Evolutionary conservation across 92 coral and sea anemone genomes (phyloP), one percentile per base, ranked within the genome.

Genomic region (Galaxea fascicularis): DNA sequence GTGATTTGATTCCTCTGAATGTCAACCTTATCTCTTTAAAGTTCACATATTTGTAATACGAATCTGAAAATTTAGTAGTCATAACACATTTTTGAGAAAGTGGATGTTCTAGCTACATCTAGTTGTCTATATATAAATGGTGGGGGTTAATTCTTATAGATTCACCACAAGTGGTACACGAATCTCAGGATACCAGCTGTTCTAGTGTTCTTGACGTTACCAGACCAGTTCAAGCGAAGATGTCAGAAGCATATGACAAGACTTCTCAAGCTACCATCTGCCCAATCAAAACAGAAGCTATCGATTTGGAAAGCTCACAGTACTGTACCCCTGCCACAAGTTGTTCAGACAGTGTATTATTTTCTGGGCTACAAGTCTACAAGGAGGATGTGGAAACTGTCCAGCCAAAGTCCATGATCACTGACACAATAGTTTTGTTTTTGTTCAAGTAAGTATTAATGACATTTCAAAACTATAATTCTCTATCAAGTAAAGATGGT

Each of bases 361-460:
- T n/a, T n/a, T n/a, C n/a, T n/a, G n/a, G n/a, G 68, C 18, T 54
- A 11, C 60, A 54, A 54, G 17, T 54, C 11, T 54, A 54, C n/a
- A 54, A 54, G 60, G 60, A 73, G 22, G 92, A 90, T 84, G 79
- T 90, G 71, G 77, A 83, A 79, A 93, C 87, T 87, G n/a, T n/a
- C 63, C 77, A 86, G 69, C 93, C 93, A 78, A 79, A 80, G 78
- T 31, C 82, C 80, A 90, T 89, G 93, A n/a, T n/a, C n/a, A n/a
- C n/a, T n/a, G n/a, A 92, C 86, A 90, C 86, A 83, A 84, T 90
- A 64, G 89, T 92, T 59, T 77, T 78, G 80, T 86, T 86, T 86
- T 62, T 62, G 90, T 44, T 71, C 58, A 70, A 86, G 80, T 86
- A 71, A 12, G 0, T 58, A 17, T 58, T 58, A 21, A 12, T 58